Evolutionary conservation across 2,113 vertebrate genomes (phyloP).

Genomic region (Piaya cayana): DNA sequence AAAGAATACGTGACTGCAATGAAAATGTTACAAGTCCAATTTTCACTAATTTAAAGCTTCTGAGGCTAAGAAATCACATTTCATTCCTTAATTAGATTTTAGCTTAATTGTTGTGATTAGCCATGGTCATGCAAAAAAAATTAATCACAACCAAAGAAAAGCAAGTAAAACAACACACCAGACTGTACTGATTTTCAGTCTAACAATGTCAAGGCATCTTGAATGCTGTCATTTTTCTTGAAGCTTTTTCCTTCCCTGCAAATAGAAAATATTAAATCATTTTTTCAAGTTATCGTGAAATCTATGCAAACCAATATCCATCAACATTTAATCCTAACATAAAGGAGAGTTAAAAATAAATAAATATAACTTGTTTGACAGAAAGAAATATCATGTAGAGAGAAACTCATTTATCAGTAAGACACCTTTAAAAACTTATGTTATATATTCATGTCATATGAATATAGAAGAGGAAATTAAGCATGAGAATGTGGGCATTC

Average conservation of each 20-base stretch:
- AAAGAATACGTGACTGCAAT: not conserved
- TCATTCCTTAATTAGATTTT: not conserved
- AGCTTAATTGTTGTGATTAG: not conserved
- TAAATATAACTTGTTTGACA: not conserved
- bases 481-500: not conserved
- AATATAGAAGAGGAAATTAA: not conserved
- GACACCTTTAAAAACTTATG: not conserved
- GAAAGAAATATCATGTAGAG: not conserved
- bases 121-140: accelerated
- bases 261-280: not conserved
- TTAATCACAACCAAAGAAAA: not conserved
- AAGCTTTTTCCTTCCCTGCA: not conserved
- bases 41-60: not conserved
- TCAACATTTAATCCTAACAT: not conserved
- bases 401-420: not conserved
- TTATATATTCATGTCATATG: not conserved
- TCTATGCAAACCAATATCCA: not conserved
- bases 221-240: not conserved
- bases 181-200: not conserved
- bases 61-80: not conserved
- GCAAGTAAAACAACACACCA: not conserved
- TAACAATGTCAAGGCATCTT: not conserved
- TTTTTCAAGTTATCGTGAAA: not conserved
- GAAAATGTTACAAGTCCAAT: not conserved
- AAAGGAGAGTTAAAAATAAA: not conserved